Percentiles rank a stretch among this genome's conserved stretches.
Conservation (phyloP, 2,797 vertebrate genomes). For the Euphonia xanthogaster region DNA sequence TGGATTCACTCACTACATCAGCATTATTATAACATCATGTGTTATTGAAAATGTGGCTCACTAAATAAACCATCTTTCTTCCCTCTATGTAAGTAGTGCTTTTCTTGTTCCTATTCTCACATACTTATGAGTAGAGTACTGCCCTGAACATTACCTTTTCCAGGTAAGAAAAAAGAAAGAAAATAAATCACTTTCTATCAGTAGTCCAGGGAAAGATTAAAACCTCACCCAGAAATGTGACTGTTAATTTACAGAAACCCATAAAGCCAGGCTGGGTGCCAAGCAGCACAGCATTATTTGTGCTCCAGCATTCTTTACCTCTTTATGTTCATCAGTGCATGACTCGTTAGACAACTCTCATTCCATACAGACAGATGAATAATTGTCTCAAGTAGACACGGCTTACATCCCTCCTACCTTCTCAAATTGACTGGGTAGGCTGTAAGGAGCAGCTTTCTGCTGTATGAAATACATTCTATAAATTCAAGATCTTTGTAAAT, state of each 20-base stretch:
- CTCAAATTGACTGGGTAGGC: not conserved
- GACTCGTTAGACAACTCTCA: conserved; percentile 54
- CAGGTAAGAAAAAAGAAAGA: conserved; percentile 53
- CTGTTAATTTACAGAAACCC: conserved; percentile 61
- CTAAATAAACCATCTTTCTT: conserved; percentile 20
- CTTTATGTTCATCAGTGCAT: conserved; percentile 57
- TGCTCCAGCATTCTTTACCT: conserved; percentile 51
- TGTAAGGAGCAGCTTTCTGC: not conserved
- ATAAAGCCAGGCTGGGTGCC: conserved; percentile 64
- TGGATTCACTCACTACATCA: conserved; percentile 13
- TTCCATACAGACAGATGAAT: conserved; percentile 57
- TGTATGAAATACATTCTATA: not conserved
- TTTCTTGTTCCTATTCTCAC: not conserved
- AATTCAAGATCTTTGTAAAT: not conserved
- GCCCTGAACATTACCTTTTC: not conserved
- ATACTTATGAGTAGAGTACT: not conserved
- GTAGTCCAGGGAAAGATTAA: conserved; percentile 44
- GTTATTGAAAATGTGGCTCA: not conserved
- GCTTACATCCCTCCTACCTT: not conserved
- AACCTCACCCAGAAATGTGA: conserved; percentile 64
- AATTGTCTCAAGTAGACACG: conserved; percentile 21
- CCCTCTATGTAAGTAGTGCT: not conserved
- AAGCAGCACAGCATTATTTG: conserved; percentile 39
- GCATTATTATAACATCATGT: not conserved
- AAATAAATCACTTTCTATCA: conserved; percentile 61